Percentiles rank a stretch among this genome's conserved stretches.
phyloP scores from a whole-genome alignment of 2,888 invertebrate genomes.

The Aphidoletes aphidimyza region DNA sequence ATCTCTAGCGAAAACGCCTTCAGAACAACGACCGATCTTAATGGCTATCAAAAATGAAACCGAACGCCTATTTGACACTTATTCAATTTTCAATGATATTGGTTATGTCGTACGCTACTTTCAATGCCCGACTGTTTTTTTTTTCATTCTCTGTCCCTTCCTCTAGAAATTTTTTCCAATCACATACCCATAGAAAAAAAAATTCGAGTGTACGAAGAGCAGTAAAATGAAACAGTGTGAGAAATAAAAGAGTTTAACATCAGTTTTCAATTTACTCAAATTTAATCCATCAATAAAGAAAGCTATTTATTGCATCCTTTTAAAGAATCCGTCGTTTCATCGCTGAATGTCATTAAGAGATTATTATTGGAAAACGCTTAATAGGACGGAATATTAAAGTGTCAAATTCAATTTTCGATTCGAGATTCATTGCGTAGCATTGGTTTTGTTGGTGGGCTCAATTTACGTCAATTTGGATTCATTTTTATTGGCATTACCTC shows the following conservation, averaged over 20 bases:
- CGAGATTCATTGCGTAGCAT: not conserved
- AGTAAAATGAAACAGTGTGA: not conserved
- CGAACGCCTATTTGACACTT: not conserved
- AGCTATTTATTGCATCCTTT: conserved; percentile 7
- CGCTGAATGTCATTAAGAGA: conserved; percentile 8
- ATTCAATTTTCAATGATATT: conserved; percentile 24
- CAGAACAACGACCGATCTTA: not conserved
- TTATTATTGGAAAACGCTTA: conserved; percentile 38
- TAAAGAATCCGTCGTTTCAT: not conserved
- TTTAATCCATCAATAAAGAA: conserved; percentile 25
- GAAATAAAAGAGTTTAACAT: conserved; percentile 13
- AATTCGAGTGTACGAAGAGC: not conserved
- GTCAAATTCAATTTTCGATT: conserved; percentile 29
- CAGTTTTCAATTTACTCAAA: conserved; percentile 29
- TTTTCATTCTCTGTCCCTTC: not conserved
- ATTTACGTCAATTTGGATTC: not conserved
- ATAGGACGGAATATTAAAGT: conserved; percentile 44
- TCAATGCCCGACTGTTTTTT: not conserved
- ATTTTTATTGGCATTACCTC: not conserved
- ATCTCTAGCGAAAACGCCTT: not conserved
- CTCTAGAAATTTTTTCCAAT: not conserved
- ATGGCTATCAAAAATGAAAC: not conserved
- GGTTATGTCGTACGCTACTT: not conserved
- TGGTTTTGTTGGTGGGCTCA: no score
- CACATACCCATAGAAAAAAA: not conserved